Percentiles rank a stretch among this genome's conserved stretches.
These are phyloP conservation scores for Pterostichus madidus DNA, from an alignment of 2,888 invertebrate species.

Conservation along the genomic window DNA sequence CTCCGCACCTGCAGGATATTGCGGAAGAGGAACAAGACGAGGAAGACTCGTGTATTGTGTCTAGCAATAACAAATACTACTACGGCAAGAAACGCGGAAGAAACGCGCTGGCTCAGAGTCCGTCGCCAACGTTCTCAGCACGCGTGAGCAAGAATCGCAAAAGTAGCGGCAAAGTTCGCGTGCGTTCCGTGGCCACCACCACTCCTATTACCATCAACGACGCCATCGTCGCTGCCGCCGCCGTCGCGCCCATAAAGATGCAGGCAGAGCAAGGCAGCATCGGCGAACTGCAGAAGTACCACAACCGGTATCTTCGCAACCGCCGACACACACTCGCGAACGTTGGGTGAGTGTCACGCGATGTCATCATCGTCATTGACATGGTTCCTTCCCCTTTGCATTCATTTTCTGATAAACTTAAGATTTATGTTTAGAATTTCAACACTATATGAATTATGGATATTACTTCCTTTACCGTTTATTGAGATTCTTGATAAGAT, in stretches of 20 bases:
- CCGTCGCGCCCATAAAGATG: conserved; percentile 82
- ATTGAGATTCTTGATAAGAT: conserved; percentile 29
- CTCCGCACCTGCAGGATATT: conserved; percentile 87
- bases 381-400: neutral
- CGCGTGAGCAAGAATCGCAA: conserved; percentile 79
- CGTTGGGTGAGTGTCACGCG: conserved; percentile 88
- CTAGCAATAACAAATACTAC: conserved; percentile 69
- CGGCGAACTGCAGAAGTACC: conserved; percentile 93
- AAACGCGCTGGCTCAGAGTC: conserved; percentile 78
- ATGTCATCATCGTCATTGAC: conserved; percentile 5
- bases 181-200: conserved; percentile 74
- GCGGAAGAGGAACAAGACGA: conserved; percentile 88
- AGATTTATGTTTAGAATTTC: conserved; percentile 15
- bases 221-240: conserved; percentile 72
- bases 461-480: conserved; percentile 18
- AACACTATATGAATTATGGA: conserved; percentile 24
- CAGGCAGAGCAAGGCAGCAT: conserved; percentile 96
- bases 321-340: conserved; percentile 94
- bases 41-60: conserved; percentile 70
- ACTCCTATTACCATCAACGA: conserved; percentile 69
- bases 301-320: conserved; percentile 91
- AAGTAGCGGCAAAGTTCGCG: conserved; percentile 78
- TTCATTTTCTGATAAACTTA: conserved; percentile 2
- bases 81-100: conserved; percentile 72
- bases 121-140: conserved; percentile 82